These are phyloP conservation scores for Pseudomyrmex cubaensis DNA, from an alignment of 1,140 invertebrate genomes.

Conservation along the genomic window DNA sequence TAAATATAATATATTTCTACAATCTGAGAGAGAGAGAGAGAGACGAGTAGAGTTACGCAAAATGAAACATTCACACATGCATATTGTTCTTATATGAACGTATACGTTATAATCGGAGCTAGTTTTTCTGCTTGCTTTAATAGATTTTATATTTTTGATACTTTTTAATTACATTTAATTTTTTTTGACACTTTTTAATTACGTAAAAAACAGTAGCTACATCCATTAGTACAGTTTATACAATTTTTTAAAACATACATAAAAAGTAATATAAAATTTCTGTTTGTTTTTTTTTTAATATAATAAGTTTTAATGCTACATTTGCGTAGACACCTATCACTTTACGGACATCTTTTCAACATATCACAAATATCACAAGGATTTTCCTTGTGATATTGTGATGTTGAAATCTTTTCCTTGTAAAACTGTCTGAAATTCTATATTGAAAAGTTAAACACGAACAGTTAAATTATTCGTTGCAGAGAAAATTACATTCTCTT, in stretches of 20 bases:
- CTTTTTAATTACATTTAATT: neutral
- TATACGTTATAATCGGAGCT: neutral
- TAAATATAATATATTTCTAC: constrained; percentile 26
- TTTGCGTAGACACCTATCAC: no score
- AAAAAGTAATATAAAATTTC: neutral
- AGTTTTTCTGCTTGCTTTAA: neutral
- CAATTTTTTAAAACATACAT: neutral
- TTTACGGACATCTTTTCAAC: neutral
- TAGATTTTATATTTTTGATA: neutral
- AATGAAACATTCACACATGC: neutral
- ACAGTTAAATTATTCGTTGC: constrained; percentile 5
- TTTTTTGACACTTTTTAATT: neutral
- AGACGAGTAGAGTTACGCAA: no score
- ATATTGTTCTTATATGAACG: neutral
- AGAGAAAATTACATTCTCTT: constrained; percentile 23
- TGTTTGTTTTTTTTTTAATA: no score
- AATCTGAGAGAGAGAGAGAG: neutral
- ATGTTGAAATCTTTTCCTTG: no score
- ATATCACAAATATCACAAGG: constrained; percentile 2
- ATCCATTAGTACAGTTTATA: neutral
- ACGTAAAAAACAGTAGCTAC: neutral
- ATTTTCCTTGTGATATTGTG: neutral
- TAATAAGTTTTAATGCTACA: no score
- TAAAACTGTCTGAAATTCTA: neutral
- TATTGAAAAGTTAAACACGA: neutral